Base-by-base conservation (phyloP, 2,797 vertebrate species). In the Psittacula derbiana region DNA sequence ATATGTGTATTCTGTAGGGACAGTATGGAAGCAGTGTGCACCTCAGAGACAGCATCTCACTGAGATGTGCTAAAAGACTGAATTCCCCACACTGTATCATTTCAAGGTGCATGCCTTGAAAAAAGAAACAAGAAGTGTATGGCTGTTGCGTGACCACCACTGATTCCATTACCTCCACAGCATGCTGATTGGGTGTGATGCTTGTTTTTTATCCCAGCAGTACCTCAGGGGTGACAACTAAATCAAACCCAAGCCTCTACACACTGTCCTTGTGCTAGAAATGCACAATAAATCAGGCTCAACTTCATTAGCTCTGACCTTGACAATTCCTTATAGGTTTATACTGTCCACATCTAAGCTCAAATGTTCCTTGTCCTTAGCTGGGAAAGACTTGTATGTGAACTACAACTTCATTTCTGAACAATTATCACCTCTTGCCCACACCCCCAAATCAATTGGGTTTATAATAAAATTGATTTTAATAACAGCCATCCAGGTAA, bases 1-100 rank as follows among this genome's bases (percentile, higher is more conserved):
- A 11, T 10, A 28, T 0, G 2, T 21, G 25, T 15, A 2, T 20
- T 41, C 28, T 31, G 25, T 5, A 53, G 24, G 58, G n/a, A 60
- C 17, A 5, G 31, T 1, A 8, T 21, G 44, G 38, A 67, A 62
- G 62, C 36, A 62, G 13, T 1, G 8, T 25, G 20, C 25, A 11
- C 9, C n/a, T 41, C 43, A 13, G 24, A 24, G 21, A 21, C 7
- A 27, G n/a, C 28, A 8, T 47, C 61, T 64, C 20, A 41, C 44
- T 3, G 6, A 78, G 44, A 33, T 13, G 4, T 2, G 8, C 55
- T 47, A 11, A 30, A 70, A 79, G n/a, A 43, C 27, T 33, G 6
- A 4, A 21, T 43, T 58, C 46, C 38, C 36, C 27, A 30, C 30
- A 20, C 12, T 84, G 33, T 55, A 81, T 41, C 62, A 40, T 11